Conservation (phyloP, 2,888 invertebrate species). For the Parnassius smintheus region DNA sequence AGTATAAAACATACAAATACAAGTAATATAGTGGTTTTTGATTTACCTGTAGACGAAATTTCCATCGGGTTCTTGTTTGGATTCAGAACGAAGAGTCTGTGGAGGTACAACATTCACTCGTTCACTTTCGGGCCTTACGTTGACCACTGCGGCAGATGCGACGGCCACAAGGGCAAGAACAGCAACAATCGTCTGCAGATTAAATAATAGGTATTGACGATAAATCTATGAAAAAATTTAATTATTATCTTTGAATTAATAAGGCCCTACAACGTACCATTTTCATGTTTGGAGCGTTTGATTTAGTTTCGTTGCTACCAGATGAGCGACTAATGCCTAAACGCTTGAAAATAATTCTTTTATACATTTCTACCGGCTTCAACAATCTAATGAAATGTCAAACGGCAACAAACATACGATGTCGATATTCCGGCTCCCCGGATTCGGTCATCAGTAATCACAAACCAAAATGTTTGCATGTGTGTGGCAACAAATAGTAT, state of each 20-base stretch:
- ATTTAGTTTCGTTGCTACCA: slow-evolving; percentile 53
- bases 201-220: slow-evolving; percentile 10
- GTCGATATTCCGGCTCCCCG: slow-evolving; percentile 59
- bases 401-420: slow-evolving; percentile 58
- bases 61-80: slow-evolving; percentile 52
- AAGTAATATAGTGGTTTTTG: no score
- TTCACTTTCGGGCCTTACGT: slow-evolving; percentile 37
- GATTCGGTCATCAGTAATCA: slow-evolving; percentile 61
- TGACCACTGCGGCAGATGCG: slow-evolving; percentile 48
- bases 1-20: no score
- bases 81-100: slow-evolving; percentile 50
- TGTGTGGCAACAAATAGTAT: slow-evolving; percentile 30
- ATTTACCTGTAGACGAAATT: slow-evolving; percentile 50
- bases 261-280: slow-evolving; percentile 51
- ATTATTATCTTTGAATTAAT: slow-evolving; percentile 2
- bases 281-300: slow-evolving; percentile 65
- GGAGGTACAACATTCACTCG: slow-evolving; percentile 35
- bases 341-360: slow-evolving; percentile 58
- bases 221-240: slow-evolving; percentile 4
- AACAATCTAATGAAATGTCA: slow-evolving; percentile 65
- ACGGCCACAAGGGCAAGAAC: slow-evolving; percentile 59
- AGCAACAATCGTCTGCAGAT: slow-evolving; percentile 48
- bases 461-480: slow-evolving; percentile 35
- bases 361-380: slow-evolving; percentile 65
- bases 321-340: slow-evolving; percentile 66